phyloP scores from a whole-genome alignment of 2,888 invertebrate genomes.

The Deilephila porcellus region DNA sequence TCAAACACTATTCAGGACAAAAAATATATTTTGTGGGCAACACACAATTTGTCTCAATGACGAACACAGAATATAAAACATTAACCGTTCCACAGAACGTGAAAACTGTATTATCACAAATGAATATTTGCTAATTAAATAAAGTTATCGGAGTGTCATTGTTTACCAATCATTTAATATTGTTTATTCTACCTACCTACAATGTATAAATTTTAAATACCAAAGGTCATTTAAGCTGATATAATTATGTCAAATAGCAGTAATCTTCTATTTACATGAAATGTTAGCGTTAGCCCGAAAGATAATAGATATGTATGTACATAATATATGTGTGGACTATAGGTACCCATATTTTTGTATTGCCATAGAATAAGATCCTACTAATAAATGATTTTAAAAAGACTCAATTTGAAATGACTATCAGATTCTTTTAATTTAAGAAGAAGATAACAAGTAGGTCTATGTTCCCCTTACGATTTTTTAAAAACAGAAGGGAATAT shows the following conservation, averaged over 20 bases:
- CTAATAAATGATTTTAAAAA: too few species aligned
- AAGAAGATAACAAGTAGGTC: too few species aligned
- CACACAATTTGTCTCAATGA: slow-evolving; percentile 52
- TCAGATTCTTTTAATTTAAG: too few species aligned
- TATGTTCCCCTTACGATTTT: too few species aligned
- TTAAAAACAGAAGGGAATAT: too few species aligned
- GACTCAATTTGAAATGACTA: too few species aligned
- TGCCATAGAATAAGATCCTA: too few species aligned
- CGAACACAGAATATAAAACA: slow-evolving; percentile 57
- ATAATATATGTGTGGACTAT: too few species aligned
- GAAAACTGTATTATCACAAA: slow-evolving; percentile 63
- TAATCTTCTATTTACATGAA: too few species aligned
- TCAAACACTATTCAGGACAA: slow-evolving; percentile 29
- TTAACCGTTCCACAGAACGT: slow-evolving; percentile 44
- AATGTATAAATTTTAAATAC: slow-evolving; percentile 35
- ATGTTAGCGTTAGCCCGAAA: too few species aligned
- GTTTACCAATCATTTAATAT: slow-evolving; percentile 48
- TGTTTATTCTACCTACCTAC: slow-evolving; percentile 42
- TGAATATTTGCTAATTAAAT: slow-evolving; percentile 55
- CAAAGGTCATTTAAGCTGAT: slow-evolving; percentile 41
- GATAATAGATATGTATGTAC: too few species aligned
- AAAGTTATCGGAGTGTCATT: slow-evolving; percentile 47
- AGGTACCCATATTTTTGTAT: too few species aligned
- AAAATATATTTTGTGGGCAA: slow-evolving; percentile 37
- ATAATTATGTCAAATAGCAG: slow-evolving; percentile 16